Evolutionary conservation across 2,888 invertebrate species (phyloP).

Genomic region (Mythimna vitellina): DNA sequence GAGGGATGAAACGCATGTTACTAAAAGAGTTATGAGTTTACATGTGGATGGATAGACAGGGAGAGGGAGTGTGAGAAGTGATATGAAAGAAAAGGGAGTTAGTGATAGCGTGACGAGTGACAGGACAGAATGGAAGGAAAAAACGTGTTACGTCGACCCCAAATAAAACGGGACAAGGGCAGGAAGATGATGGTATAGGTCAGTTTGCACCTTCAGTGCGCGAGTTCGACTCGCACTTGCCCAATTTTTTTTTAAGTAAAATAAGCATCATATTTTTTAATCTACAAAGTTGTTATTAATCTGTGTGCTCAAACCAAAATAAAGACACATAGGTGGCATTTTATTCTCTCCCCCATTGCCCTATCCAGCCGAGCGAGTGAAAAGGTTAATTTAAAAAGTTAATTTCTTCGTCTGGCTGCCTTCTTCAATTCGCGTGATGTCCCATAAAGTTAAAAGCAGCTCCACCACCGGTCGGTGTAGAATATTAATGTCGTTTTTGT

Average conservation of each 20-base stretch:
- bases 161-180: too few species aligned
- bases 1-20: too few species aligned
- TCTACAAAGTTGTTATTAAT: conserved; percentile 34
- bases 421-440: conserved; percentile 75
- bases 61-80: too few species aligned
- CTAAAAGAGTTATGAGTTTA: too few species aligned
- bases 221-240: too few species aligned
- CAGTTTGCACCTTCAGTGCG: too few species aligned
- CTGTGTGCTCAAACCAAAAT: conserved; percentile 34
- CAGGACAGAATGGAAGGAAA: too few species aligned
- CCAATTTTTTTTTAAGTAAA: background rate
- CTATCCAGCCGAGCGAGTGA: conserved; percentile 56
- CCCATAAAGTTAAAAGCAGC: conserved; percentile 79
- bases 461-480: conserved; percentile 70
- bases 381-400: conserved; percentile 75
- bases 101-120: too few species aligned
- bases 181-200: too few species aligned
- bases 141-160: too few species aligned
- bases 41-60: too few species aligned
- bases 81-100: too few species aligned
- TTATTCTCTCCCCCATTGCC: conserved; percentile 52
- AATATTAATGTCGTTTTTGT: conserved; percentile 84
- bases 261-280: background rate
- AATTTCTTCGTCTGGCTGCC: conserved; percentile 73
- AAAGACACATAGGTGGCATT: conserved; percentile 57